A percentile compares a stretch with the other conserved stretches of the same genome.
Conservation (phyloP, 2,888 invertebrate species). For the Gisinianus flammeolus region DNA sequence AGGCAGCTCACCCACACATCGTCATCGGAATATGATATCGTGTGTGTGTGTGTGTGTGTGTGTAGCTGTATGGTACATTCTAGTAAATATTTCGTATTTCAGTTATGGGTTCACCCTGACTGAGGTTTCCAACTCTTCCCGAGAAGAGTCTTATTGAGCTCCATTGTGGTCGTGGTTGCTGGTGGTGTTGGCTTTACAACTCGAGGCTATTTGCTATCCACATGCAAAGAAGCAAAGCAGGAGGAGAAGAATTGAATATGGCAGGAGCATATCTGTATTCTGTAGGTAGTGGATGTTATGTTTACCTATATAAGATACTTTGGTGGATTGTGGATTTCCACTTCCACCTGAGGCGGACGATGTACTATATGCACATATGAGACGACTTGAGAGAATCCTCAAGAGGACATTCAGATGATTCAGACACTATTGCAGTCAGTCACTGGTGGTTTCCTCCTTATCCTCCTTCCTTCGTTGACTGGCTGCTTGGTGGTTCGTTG, state of each 20-base stretch:
- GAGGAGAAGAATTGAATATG: not conserved
- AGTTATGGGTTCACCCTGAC: too few relatives aligned
- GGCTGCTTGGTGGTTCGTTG: too few relatives aligned
- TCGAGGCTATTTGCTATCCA: conserved; percentile 1
- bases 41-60: not conserved
- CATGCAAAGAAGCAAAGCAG: not conserved
- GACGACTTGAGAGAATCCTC: too few relatives aligned
- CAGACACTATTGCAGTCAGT: too few relatives aligned
- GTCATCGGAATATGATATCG: not conserved
- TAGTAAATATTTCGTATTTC: too few relatives aligned
- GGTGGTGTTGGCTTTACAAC: not conserved
- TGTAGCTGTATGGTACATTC: not conserved
- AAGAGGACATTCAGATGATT: too few relatives aligned
- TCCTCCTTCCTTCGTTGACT: too few relatives aligned
- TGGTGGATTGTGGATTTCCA: not conserved
- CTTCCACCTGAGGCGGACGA: not conserved
- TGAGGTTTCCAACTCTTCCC: not conserved
- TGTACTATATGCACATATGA: too few relatives aligned
- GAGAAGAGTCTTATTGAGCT: not conserved
- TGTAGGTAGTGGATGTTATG: not conserved
- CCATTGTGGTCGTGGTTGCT: not conserved
- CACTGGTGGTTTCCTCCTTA: too few relatives aligned
- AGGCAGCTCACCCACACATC: conserved; percentile 10
- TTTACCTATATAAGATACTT: not conserved
- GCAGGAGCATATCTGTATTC: not conserved